phyloP scores from a whole-genome alignment of 2,888 invertebrate species.

The Drosophila basisetae region DNA sequence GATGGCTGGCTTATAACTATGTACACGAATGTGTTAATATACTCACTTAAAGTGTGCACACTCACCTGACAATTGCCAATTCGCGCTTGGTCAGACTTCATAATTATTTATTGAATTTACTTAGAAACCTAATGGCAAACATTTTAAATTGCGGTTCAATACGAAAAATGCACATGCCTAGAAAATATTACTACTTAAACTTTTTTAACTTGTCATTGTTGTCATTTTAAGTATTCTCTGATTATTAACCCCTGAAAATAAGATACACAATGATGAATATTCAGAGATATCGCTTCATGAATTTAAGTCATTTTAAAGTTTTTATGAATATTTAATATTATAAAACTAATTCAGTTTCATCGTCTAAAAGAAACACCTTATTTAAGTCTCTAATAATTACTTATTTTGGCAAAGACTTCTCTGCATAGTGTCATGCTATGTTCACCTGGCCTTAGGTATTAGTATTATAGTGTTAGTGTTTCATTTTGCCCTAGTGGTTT shows the following conservation, averaged over 20 bases:
- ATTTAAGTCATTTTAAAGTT: rapidly evolving
- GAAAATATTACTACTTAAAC: background rate
- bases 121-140: background rate
- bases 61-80: background rate
- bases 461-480: too few relatives aligned
- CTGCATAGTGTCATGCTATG: background rate
- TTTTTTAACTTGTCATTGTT: background rate
- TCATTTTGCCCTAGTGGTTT: background rate
- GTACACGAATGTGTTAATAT: constrained; percentile 4
- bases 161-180: background rate
- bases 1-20: constrained; percentile 16
- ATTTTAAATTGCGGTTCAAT: background rate
- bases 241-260: background rate
- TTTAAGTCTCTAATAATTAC: background rate
- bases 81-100: constrained; percentile 13
- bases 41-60: constrained; percentile 3
- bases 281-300: background rate
- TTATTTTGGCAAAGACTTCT: background rate
- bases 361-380: background rate
- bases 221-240: background rate
- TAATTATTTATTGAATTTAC: background rate
- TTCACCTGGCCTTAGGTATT: background rate
- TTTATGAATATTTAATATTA: background rate
- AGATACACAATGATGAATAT: background rate
- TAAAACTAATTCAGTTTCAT: background rate